Percentiles rank a stretch among this genome's conserved stretches.
Conservation (phyloP, 2,797 vertebrate genomes). For the Bradypodion pumilum region DNA sequence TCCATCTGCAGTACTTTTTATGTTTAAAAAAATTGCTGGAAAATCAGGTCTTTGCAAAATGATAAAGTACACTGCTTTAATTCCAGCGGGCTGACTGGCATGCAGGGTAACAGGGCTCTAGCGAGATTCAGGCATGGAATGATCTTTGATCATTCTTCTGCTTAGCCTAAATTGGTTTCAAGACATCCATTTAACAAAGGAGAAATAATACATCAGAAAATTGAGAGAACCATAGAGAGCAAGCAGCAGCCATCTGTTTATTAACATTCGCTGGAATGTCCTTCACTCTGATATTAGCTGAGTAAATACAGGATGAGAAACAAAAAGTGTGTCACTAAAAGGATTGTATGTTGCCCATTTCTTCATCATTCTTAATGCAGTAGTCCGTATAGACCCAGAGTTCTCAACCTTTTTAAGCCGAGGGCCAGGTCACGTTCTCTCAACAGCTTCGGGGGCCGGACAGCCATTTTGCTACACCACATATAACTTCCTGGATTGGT, state of each 20-base stretch:
- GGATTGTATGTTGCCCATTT: background rate
- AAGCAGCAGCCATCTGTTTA: conserved; percentile 15
- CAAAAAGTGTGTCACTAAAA: background rate
- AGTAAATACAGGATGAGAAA: background rate
- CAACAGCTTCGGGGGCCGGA: too few species aligned
- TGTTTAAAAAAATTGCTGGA: conserved; percentile 2
- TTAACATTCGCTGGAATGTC: conserved; percentile 34
- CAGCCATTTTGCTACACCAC: too few species aligned
- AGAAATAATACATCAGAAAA: conserved; percentile 35
- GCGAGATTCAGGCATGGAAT: background rate
- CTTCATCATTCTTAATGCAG: background rate
- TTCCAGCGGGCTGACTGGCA: background rate
- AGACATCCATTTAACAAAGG: conserved; percentile 35
- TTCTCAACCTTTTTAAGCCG: too few species aligned
- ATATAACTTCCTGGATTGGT: too few species aligned
- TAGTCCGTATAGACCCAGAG: too few species aligned
- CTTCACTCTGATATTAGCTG: conserved; percentile 16
- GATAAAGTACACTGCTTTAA: background rate
- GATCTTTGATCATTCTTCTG: conserved; percentile 34
- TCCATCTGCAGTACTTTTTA: background rate
- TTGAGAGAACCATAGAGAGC: conserved; percentile 9
- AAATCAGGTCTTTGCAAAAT: conserved; percentile 5
- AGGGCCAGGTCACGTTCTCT: too few species aligned
- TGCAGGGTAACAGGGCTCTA: conserved; percentile 1
- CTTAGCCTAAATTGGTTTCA: conserved; percentile 44